Evolutionary conservation across 2,113 vertebrate genomes (phyloP).

Genomic region (Muntiacus reevesi): DNA sequence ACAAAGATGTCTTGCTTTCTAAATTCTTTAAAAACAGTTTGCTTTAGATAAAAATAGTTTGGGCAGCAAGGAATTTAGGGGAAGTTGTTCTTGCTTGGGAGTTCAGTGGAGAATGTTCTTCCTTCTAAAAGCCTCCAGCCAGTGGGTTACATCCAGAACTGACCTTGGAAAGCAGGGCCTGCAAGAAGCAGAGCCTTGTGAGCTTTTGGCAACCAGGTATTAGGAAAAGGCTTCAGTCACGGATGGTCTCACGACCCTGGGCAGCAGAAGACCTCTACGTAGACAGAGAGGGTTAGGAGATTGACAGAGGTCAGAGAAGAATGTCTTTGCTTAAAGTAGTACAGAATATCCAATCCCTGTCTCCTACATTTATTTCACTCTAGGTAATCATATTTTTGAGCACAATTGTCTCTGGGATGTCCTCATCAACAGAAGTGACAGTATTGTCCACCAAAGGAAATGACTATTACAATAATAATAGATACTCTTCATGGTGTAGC

Average conservation of each 20-base stretch:
- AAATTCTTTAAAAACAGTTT: background rate
- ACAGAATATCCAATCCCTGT: background rate
- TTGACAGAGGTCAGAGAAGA: background rate
- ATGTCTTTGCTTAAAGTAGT: background rate
- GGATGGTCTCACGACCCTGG: background rate
- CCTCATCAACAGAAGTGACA: background rate
- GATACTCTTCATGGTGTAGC: background rate
- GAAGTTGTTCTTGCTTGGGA: background rate
- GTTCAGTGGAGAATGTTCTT: background rate
- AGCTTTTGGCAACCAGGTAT: background rate
- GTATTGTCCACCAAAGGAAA: too few relatives aligned
- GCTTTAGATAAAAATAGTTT: background rate
- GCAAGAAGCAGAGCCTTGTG: background rate
- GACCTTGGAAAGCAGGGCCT: background rate
- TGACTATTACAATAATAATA: background rate
- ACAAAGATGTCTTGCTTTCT: background rate
- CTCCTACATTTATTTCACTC: background rate
- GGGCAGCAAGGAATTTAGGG: background rate
- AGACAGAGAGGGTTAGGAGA: background rate
- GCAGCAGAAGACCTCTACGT: background rate
- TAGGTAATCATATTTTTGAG: background rate
- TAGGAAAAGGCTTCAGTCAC: background rate
- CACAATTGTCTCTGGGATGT: background rate
- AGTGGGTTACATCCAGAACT: background rate
- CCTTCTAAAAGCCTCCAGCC: background rate